phyloP scores from a whole-genome alignment of 1,140 invertebrate genomes.

The Lethrus apterus region DNA sequence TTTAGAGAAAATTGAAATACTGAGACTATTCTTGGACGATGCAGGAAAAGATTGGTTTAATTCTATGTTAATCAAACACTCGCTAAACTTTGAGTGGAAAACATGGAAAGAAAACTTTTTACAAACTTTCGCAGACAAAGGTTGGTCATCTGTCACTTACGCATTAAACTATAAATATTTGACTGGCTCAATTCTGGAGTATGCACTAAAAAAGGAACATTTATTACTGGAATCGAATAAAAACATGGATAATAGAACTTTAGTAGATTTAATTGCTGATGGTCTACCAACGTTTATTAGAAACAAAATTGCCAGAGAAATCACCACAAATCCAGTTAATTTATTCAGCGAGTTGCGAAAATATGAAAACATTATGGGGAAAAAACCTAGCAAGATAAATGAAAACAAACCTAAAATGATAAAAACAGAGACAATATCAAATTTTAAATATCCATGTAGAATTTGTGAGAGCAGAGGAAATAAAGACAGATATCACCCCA shows the following conservation, averaged over 20 bases:
- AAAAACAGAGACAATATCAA: neutral
- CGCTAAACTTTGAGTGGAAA: conserved; percentile 35
- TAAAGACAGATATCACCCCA: neutral
- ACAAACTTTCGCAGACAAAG: neutral
- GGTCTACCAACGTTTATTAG: conserved; percentile 31
- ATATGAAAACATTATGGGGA: conserved; percentile 28
- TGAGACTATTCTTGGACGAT: conserved; percentile 10
- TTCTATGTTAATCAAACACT: conserved; percentile 3
- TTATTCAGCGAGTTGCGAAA: conserved; percentile 29
- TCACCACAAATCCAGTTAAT: conserved; percentile 20
- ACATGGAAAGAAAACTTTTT: conserved; percentile 28
- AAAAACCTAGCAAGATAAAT: conserved; percentile 21
- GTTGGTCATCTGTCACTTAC: neutral
- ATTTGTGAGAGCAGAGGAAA: neutral
- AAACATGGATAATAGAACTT: conserved; percentile 20
- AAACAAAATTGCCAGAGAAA: conserved; percentile 29
- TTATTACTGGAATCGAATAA: neutral
- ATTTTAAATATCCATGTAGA: too few species aligned
- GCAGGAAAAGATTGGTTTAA: conserved; percentile 1
- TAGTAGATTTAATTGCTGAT: conserved; percentile 29
- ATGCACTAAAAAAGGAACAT: conserved; percentile 4
- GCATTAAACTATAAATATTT: neutral
- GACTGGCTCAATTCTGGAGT: neutral
- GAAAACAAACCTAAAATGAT: conserved; percentile 15
- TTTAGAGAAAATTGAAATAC: conserved; percentile 36